These are phyloP conservation scores for Stigmatopora nigra DNA, from an alignment of 2,113 vertebrate species.

Conservation along the genomic window DNA sequence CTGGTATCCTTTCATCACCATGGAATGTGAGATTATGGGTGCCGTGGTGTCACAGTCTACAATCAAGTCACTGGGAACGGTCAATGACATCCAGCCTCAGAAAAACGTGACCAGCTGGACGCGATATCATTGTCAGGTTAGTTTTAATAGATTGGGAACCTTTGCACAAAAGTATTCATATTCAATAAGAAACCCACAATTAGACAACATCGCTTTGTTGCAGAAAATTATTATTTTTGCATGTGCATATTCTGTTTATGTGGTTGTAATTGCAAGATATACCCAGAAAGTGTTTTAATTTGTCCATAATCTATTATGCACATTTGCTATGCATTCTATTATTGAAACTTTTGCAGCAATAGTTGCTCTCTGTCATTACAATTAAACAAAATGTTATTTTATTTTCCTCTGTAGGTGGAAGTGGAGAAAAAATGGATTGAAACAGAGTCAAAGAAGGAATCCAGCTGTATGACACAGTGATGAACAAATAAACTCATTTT, in stretches of 20 bases:
- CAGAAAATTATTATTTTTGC: neutral
- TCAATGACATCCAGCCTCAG: conserved; percentile 88
- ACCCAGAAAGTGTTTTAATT: too few species aligned
- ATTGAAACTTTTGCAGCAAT: neutral
- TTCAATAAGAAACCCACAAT: neutral
- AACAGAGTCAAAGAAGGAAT: conserved; percentile 76
- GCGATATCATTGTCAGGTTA: conserved; percentile 86
- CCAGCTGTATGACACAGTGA: conserved; percentile 81
- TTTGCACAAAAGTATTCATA: neutral
- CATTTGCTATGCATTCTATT: too few species aligned
- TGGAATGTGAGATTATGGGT: conserved; percentile 80
- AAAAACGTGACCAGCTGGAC: conserved; percentile 81
- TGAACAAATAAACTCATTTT: neutral
- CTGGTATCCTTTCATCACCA: conserved; percentile 86
- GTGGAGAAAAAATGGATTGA: conserved; percentile 94
- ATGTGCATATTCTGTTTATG: neutral
- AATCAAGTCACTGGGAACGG: conserved; percentile 81
- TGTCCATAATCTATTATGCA: too few species aligned
- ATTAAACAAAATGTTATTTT: conserved; percentile 3
- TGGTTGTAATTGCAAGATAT: neutral
- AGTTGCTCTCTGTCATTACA: neutral
- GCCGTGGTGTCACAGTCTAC: conserved; percentile 77
- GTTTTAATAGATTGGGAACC: neutral
- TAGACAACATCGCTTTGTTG: neutral
- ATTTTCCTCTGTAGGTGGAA: conserved; percentile 74